Conservation (phyloP, 2,797 vertebrate genomes). For the Poeciliopsis presidionis region DNA sequence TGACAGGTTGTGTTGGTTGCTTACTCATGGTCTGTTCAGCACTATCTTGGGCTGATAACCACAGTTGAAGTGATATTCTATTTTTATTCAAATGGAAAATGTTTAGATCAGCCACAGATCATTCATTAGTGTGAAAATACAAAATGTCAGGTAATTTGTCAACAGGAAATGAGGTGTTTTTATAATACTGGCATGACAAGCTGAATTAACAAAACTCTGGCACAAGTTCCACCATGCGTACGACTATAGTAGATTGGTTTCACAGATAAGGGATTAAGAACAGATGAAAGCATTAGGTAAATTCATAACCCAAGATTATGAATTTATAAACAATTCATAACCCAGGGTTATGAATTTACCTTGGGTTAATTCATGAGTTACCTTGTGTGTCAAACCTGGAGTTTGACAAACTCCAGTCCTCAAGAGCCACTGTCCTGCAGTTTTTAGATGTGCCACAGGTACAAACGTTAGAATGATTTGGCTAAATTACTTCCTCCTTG, state of each 20-base stretch:
- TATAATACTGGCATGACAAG: background rate
- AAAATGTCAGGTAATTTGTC: background rate
- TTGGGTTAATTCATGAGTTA: no score
- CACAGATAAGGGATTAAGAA: background rate
- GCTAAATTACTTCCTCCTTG: no score
- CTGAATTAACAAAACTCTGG: background rate
- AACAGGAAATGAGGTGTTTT: background rate
- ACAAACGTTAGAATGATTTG: no score
- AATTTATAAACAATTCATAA: no score
- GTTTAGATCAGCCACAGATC: background rate
- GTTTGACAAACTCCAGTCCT: background rate
- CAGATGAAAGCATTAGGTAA: no score
- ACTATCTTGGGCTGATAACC: background rate
- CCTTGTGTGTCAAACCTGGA: no score
- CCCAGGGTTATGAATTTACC: no score
- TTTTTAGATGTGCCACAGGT: no score
- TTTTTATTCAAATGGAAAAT: background rate
- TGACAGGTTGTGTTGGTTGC: background rate
- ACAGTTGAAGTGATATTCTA: background rate
- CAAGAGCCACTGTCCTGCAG: no score
- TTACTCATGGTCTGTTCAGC: background rate
- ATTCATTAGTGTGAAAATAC: background rate
- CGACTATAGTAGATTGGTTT: background rate
- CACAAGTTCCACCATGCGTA: background rate
- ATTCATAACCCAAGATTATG: no score